Evolutionary conservation across 2,113 vertebrate genomes (phyloP).

Genomic region (Osmerus eperlanus): DNA sequence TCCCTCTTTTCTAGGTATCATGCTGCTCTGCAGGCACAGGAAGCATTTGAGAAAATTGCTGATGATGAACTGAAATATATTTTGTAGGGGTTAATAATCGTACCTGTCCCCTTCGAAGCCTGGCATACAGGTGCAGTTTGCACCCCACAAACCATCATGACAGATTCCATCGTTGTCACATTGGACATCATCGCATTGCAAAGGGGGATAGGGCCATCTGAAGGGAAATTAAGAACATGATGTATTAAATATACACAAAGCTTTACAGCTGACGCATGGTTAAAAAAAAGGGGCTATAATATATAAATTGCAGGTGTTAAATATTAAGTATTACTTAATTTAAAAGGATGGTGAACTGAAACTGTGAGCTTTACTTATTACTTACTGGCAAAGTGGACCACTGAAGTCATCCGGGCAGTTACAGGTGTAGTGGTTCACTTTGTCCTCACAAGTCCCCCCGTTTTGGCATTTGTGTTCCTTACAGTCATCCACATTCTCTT

Average conservation of each 20-base stretch:
- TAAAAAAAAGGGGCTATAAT: too few species aligned
- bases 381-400: slow-evolving; percentile 82
- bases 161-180: slow-evolving; percentile 79
- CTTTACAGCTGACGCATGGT: too few species aligned
- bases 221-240: slow-evolving; percentile 2
- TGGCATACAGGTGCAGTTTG: slow-evolving; percentile 83
- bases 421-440: slow-evolving; percentile 77
- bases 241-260: not conserved
- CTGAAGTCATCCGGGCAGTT: slow-evolving; percentile 70
- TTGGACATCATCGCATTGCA: slow-evolving; percentile 75
- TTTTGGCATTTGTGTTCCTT: slow-evolving; percentile 75
- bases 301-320: not conserved
- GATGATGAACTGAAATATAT: too few species aligned
- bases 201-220: slow-evolving; percentile 79
- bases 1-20: not conserved
- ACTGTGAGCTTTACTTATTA: slow-evolving; percentile 10
- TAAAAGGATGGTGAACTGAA: not conserved
- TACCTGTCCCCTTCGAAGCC: slow-evolving; percentile 83
- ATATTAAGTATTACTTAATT: not conserved
- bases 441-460: slow-evolving; percentile 76
- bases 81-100: too few species aligned
- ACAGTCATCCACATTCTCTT: slow-evolving; percentile 80
- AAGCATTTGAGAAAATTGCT: too few species aligned
- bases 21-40: not conserved
- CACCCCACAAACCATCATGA: slow-evolving; percentile 71